Evolutionary conservation across 2,888 invertebrate species (phyloP), one percentile per base, ranked within the genome.

Genomic region (Fissipunctia ypsillon): DNA sequence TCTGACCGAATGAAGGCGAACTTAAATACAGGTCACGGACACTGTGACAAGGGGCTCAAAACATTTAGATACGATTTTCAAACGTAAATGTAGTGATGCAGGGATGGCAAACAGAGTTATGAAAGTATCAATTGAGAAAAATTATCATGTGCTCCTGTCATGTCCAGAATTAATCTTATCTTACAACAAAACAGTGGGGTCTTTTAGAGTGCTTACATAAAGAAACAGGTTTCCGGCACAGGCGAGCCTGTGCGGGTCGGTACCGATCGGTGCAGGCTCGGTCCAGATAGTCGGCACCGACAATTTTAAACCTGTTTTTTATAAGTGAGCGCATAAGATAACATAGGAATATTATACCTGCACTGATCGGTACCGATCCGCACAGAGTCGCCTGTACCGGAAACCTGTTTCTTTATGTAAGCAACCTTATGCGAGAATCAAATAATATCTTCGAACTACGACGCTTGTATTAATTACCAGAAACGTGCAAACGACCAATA

Each of bases 71-170:
- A 52, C 45, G 43, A 60, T 48, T 74, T 80, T 54, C 10, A 38
- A 75, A 84, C 74, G 84, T 76, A 80, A 86, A 84, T 73, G 70
- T 76, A 82, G 69, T 31, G 2, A 22, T 38, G 5, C 22, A 60
- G n/a, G 38, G 59, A 9, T 65, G 14, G 25, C 10, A 6, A 63
- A 48, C 41, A n/a, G 1, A 31, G 16, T 16, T 28, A 10, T 19
- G 19, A 7, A 3, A 31, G 3, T 10, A 43, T 31, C 5, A 50
- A n/a, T 65, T 41, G 2, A 16, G 35, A 5, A 50, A 35, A 19
- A 12, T 12, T 10, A 25, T 41, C 19, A 19, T n/a, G 2, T n/a
- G 22, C 14, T 57, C 31, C 31, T 57, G 57, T 10, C 5, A 0
- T 43, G 38, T 35, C 14, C 35, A 19, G 14, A 31, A 22, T 22